Base-by-base conservation (phyloP, 1,140 invertebrate species). In the Temnothorax nylanderi region DNA sequence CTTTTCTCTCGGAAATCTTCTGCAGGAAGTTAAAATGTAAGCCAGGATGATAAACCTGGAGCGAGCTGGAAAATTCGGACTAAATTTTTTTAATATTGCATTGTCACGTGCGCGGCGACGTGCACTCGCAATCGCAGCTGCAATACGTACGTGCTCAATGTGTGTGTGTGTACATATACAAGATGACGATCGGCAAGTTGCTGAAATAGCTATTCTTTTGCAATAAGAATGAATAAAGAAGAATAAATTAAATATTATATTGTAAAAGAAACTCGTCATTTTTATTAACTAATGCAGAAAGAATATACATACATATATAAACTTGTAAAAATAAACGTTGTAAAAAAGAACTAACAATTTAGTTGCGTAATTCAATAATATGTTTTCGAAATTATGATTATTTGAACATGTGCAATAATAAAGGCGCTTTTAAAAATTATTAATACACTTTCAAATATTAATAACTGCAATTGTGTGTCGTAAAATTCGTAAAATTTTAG, bases 31-130 rank as follows among this genome's bases (percentile, higher is more conserved):
- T 69, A 80, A 8, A 69, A 80, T 54, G 11, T 71, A 26, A 44
- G 64, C 32, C 47, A 13, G 13, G 13, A 51, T 41, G 47, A 69
- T 3, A 71, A 54, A 54, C 37, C n/a, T 7, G 21, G 11, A 41
- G 11, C 1, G 11, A 78, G 44, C 10, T 54, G 18, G 41, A 13
- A 11, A 67, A 49, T 80, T n/a, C 51, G 13, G 21, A 1, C 7
- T 0, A 71, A 69, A 37, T 60, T 75, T 84, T 84, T 84, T 32
- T 47, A 84, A 58, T 84, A 47, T 84, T 76, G 37, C n/a, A 75
- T 62, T 26, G 69, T 75, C 69, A 84, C 80, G 67, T 76, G 44
- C 54, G 32, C 69, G 21, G 37, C 16, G 21, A 72, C 49, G 67
- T 81, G 44, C 34, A 51, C n/a, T 58, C 34, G 54, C 51, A 82